Percentiles rank a stretch among this genome's conserved stretches.
These are phyloP conservation scores for Silurus asotus DNA, from an alignment of 2,113 vertebrate species.

Conservation along the genomic window DNA sequence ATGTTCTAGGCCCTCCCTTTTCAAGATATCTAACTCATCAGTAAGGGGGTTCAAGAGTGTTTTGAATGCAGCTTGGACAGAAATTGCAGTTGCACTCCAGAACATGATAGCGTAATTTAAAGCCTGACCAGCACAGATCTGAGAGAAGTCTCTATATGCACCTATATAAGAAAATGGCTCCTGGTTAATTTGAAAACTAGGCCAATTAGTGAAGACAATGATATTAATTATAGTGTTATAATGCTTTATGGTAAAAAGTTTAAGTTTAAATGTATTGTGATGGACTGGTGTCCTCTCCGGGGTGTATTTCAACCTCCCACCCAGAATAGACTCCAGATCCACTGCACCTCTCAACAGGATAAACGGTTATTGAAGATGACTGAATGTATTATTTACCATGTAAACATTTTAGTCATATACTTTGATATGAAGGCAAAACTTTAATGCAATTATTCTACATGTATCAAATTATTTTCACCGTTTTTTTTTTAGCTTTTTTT, in stretches of 20 bases:
- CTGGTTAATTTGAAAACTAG: slow-evolving; percentile 14
- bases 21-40: background rate
- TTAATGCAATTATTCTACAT: background rate
- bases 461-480: background rate
- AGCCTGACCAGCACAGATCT: background rate
- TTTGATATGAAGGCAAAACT: slow-evolving; percentile 18
- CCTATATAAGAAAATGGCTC: background rate
- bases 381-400: slow-evolving; percentile 63
- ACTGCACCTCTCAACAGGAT: background rate
- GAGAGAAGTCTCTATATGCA: background rate
- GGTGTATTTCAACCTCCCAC: background rate
- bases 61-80: background rate
- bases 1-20: background rate
- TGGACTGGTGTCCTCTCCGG: background rate
- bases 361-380: background rate
- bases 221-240: slow-evolving; percentile 35
- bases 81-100: background rate
- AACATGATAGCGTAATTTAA: background rate
- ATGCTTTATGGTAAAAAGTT: slow-evolving; percentile 59
- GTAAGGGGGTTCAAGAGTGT: background rate
- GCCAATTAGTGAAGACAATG: background rate
- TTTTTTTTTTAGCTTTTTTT: background rate
- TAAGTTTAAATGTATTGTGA: slow-evolving; percentile 20
- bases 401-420: slow-evolving; percentile 59
- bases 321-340: background rate